Percentiles rank a stretch among this genome's conserved stretches.
phyloP scores from a whole-genome alignment of 2,888 invertebrate genomes.

The Drosophila paramelanica region DNA sequence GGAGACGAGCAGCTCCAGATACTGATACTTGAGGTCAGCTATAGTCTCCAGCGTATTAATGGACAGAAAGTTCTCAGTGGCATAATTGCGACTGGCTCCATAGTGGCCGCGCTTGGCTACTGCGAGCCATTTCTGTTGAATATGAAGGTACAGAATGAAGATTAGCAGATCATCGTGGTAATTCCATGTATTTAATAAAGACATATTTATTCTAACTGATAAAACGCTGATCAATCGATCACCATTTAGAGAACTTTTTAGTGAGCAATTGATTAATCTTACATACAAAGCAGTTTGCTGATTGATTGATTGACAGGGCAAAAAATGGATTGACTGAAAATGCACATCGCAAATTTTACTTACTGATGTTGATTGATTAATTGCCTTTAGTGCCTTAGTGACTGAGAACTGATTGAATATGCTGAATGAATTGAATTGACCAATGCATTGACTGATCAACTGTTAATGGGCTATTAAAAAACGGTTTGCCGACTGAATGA shows the following conservation, averaged over 20 bases:
- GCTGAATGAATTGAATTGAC: neutral
- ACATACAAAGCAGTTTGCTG: too few species aligned
- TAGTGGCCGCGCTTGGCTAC: constrained; percentile 88
- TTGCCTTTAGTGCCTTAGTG: too few species aligned
- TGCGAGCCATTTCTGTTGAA: constrained; percentile 91
- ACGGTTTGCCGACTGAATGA: too few species aligned
- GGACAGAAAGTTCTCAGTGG: constrained; percentile 93
- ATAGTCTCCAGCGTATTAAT: constrained; percentile 92
- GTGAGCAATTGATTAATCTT: neutral
- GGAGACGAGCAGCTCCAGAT: constrained; percentile 90
- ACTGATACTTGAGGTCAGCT: constrained; percentile 93
- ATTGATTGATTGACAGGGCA: too few species aligned
- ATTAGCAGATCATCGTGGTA: neutral
- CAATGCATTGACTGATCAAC: neutral
- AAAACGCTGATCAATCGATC: too few species aligned
- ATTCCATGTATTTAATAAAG: neutral
- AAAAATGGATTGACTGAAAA: too few species aligned
- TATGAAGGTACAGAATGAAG: neutral
- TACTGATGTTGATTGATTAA: neutral
- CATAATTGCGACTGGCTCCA: constrained; percentile 91
- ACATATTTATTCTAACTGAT: neutral
- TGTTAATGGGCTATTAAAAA: neutral
- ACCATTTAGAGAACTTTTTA: too few species aligned
- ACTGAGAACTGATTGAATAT: neutral
- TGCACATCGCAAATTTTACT: too few species aligned